Evolutionary conservation across 2,797 vertebrate genomes (phyloP).

Genomic region (Paratrypauchen microcephalus): DNA sequence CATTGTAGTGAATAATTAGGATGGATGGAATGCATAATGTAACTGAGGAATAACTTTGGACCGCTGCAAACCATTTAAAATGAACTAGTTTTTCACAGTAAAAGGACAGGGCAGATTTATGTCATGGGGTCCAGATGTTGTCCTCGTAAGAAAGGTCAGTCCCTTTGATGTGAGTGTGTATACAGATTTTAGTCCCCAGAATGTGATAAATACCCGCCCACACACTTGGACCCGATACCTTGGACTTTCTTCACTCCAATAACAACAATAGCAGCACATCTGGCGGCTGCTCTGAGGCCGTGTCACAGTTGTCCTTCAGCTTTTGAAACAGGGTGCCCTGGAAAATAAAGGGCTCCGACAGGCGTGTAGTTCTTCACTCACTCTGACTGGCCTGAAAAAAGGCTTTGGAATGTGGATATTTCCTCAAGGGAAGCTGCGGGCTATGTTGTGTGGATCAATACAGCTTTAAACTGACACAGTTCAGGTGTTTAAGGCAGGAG

Average conservation of each 20-base stretch:
- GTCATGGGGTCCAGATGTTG: not conserved
- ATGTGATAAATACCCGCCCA: constrained; percentile 3
- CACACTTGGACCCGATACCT: constrained; percentile 30
- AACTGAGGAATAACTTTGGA: too few relatives aligned
- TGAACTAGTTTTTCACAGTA: too few relatives aligned
- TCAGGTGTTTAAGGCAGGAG: constrained; percentile 28
- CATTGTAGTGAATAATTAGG: too few relatives aligned
- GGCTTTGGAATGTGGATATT: constrained; percentile 42
- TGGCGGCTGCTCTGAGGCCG: constrained; percentile 45
- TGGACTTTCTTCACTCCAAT: constrained; percentile 39
- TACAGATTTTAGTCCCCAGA: constrained; percentile 9
- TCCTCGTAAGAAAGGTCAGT: not conserved
- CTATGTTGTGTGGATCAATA: constrained; percentile 45
- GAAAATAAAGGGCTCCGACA: constrained; percentile 43
- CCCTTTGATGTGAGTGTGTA: not conserved
- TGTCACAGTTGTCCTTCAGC: constrained; percentile 65
- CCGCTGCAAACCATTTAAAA: too few relatives aligned
- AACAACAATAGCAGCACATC: constrained; percentile 60
- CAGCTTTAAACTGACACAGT: constrained; percentile 19
- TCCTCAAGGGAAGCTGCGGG: constrained; percentile 48
- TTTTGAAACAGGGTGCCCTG: constrained; percentile 52
- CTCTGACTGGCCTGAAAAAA: constrained; percentile 42
- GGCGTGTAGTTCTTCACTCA: constrained; percentile 49
- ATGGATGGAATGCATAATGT: too few relatives aligned
- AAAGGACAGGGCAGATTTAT: not conserved